Conservation (phyloP, 2,888 invertebrate genomes). For the Lypha dubia region DNA sequence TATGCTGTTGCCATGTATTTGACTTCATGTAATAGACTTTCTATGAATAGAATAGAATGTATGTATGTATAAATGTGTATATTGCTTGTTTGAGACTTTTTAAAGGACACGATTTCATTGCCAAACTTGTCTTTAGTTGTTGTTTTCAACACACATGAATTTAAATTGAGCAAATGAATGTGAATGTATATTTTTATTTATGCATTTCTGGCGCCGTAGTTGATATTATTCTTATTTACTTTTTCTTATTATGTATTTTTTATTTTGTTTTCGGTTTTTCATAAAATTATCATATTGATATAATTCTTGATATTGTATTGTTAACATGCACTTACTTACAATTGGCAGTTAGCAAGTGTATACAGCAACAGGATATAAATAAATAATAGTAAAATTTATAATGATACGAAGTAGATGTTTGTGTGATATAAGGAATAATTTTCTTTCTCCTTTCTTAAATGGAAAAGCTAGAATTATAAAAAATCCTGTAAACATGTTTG, state of each 20-base stretch:
- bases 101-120: conserved; percentile 36
- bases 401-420: background rate
- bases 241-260: background rate
- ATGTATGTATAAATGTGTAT: background rate
- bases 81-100: background rate
- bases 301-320: conserved; percentile 1
- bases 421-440: background rate
- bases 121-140: conserved; percentile 22
- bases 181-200: conserved; percentile 12
- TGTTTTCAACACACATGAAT: background rate
- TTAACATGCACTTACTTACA: conserved; percentile 4
- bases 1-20: background rate
- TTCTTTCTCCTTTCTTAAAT: background rate
- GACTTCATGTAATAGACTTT: background rate
- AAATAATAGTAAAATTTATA: conserved; percentile 11
- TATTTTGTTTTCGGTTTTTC: too few species aligned
- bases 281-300: conserved; percentile 46
- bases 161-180: background rate
- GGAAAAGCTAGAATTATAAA: background rate
- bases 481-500: background rate
- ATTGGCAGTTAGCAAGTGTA: background rate
- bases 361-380: conserved; percentile 25
- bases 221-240: conserved; percentile 2
- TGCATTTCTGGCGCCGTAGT: conserved; percentile 36
- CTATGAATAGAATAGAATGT: background rate